Evolutionary conservation across 1,140 invertebrate species (phyloP).

Genomic region (Pantala flavescens): DNA sequence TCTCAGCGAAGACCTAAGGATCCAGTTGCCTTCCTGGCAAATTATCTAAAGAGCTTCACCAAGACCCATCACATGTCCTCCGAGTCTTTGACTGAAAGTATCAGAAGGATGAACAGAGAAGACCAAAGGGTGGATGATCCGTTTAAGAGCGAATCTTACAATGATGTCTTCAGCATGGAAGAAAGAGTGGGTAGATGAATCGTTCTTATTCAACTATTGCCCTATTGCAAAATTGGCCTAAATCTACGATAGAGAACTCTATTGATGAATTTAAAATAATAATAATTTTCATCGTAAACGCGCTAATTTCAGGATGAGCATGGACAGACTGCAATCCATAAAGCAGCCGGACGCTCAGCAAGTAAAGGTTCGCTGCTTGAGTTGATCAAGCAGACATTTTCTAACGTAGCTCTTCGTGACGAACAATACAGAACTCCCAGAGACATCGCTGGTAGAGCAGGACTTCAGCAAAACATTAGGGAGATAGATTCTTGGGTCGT

Average conservation of each 20-base stretch:
- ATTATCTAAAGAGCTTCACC: slow-evolving; percentile 48
- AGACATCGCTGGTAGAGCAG: slow-evolving; percentile 70
- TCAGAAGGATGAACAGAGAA: not conserved
- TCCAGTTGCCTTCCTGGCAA: slow-evolving; percentile 70
- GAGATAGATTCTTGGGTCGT: slow-evolving; percentile 73
- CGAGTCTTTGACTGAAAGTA: not conserved
- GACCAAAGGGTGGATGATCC: too few species aligned
- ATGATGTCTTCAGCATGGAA: too few species aligned
- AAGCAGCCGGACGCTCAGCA: slow-evolving; percentile 66
- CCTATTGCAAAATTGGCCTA: too few species aligned
- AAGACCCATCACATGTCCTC: slow-evolving; percentile 8
- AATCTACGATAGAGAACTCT: too few species aligned
- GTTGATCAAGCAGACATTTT: slow-evolving; percentile 61
- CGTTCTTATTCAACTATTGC: too few species aligned
- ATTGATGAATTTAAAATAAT: too few species aligned
- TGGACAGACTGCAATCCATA: slow-evolving; percentile 80
- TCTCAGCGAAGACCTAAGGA: slow-evolving; percentile 67
- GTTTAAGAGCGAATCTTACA: too few species aligned
- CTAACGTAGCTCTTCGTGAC: slow-evolving; percentile 68
- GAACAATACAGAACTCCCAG: slow-evolving; percentile 72
- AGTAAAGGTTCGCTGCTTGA: slow-evolving; percentile 63
- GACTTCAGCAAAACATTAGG: slow-evolving; percentile 63
- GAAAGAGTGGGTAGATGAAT: too few species aligned
- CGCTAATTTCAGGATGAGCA: slow-evolving; percentile 57
- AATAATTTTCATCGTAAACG: too few species aligned